Conservation (phyloP, 2,797 vertebrate genomes). For the Megalops cyprinoides region DNA sequence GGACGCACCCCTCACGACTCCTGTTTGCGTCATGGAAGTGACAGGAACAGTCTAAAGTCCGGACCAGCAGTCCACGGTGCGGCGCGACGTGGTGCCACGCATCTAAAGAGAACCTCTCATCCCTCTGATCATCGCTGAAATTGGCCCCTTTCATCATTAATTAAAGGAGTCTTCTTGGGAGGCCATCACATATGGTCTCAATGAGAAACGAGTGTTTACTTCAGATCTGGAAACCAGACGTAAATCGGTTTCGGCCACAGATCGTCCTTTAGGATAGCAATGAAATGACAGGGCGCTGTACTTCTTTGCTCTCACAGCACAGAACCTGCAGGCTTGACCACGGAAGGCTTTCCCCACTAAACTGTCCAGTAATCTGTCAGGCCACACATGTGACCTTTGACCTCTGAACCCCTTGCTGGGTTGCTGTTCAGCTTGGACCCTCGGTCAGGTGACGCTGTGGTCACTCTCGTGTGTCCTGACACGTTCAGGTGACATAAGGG, state of each 20-base stretch:
- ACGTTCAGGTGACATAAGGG: neutral
- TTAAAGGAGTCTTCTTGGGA: neutral
- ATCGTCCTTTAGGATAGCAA: neutral
- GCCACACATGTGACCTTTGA: neutral
- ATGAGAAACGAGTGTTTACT: neutral
- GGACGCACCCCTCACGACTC: neutral
- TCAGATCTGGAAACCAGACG: neutral
- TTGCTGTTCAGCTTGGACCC: constrained; percentile 47
- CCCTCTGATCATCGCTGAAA: neutral
- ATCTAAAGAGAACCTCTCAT: too few relatives aligned
- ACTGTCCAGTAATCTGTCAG: neutral
- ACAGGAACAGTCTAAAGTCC: too few relatives aligned
- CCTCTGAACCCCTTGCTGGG: constrained; percentile 42
- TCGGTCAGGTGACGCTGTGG: constrained; percentile 31
- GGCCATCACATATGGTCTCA: neutral
- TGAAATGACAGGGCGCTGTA: neutral
- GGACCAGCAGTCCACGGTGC: too few relatives aligned
- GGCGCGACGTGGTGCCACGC: too few relatives aligned
- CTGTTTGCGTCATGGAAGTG: neutral
- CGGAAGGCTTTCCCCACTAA: neutral
- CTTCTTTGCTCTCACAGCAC: neutral
- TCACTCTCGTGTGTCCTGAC: neutral
- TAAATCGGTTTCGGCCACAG: neutral
- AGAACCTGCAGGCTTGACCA: neutral
- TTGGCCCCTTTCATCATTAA: neutral